Percentiles rank a stretch among this genome's conserved stretches.
phyloP scores from a whole-genome alignment of 2,888 invertebrate genomes.

The Limenitis arthemis region DNA sequence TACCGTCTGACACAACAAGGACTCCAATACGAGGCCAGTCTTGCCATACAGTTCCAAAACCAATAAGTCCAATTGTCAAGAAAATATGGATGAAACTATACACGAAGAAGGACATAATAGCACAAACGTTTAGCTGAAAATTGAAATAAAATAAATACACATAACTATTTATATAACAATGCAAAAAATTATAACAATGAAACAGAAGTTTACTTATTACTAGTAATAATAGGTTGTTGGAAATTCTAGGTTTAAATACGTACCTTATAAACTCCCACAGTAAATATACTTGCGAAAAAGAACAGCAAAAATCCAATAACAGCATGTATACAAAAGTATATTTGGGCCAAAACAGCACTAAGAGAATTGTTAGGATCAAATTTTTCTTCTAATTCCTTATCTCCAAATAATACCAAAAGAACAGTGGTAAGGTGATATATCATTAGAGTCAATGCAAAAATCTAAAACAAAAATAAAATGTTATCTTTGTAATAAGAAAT shows the following conservation, averaged over 20 bases:
- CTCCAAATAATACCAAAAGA: neutral
- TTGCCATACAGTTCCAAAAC: conserved; percentile 51
- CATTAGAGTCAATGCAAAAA: conserved; percentile 51
- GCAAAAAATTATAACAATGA: neutral
- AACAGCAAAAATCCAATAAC: conserved; percentile 46
- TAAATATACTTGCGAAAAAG: conserved; percentile 45
- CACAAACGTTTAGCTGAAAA: conserved; percentile 54
- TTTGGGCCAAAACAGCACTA: neutral
- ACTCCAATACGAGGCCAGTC: conserved; percentile 60
- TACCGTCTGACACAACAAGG: conserved; percentile 49
- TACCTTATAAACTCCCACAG: conserved; percentile 59
- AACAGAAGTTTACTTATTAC: no score
- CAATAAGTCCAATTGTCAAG: conserved; percentile 52
- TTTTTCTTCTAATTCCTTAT: conserved; percentile 32
- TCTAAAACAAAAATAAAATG: conserved; percentile 37
- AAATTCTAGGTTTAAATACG: neutral
- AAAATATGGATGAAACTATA: conserved; percentile 63
- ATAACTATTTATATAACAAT: neutral
- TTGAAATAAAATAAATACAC: conserved; percentile 1
- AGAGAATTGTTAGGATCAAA: conserved; percentile 45
- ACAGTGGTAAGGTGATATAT: conserved; percentile 50
- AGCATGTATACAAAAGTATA: conserved; percentile 49
- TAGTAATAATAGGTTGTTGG: neutral
- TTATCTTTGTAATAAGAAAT: no score
- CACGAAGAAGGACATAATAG: conserved; percentile 58